phyloP scores from a whole-genome alignment of 37 sponge, comb jelly and placozoan species.

The Diacarnus erythraeanus region DNA sequence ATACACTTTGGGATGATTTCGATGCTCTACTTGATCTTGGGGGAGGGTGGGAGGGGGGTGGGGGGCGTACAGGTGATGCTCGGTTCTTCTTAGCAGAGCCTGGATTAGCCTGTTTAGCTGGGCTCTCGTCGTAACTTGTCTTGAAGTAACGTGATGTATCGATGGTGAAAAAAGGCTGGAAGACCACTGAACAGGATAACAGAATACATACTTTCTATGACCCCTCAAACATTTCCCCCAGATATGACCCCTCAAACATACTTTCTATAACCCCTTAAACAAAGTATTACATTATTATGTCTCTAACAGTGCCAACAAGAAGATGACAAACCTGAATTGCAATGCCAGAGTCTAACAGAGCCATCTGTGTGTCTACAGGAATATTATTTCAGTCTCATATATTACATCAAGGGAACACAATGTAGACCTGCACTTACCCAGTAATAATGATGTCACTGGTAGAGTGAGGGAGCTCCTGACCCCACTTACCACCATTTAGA shows the following conservation, averaged over 20 bases:
- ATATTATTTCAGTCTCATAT: background rate
- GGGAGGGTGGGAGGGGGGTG: slow-evolving; percentile 15
- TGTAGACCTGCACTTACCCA: slow-evolving; percentile 32
- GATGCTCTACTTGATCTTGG: background rate
- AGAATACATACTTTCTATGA: too few species aligned
- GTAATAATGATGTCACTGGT: slow-evolving; percentile 63
- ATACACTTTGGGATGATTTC: background rate
- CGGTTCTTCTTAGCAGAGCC: background rate
- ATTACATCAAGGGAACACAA: too few species aligned
- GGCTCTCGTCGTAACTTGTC: background rate
- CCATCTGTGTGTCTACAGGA: slow-evolving; percentile 54
- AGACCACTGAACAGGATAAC: slow-evolving; percentile 19
- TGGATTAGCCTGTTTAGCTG: background rate
- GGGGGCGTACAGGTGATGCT: background rate
- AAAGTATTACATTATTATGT: background rate
- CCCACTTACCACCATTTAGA: slow-evolving; percentile 76
- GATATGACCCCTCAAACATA: too few species aligned
- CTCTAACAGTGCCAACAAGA: background rate
- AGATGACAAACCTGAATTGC: slow-evolving; percentile 49
- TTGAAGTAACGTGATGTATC: slow-evolving; percentile 43
- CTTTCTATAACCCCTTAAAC: too few species aligned
- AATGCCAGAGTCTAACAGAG: slow-evolving; percentile 58
- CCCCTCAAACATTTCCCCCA: too few species aligned
- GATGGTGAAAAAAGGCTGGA: slow-evolving; percentile 58
- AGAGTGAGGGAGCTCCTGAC: slow-evolving; percentile 32